Conservation (phyloP, 2,113 vertebrate genomes). For the Bubalus kerabau region DNA sequence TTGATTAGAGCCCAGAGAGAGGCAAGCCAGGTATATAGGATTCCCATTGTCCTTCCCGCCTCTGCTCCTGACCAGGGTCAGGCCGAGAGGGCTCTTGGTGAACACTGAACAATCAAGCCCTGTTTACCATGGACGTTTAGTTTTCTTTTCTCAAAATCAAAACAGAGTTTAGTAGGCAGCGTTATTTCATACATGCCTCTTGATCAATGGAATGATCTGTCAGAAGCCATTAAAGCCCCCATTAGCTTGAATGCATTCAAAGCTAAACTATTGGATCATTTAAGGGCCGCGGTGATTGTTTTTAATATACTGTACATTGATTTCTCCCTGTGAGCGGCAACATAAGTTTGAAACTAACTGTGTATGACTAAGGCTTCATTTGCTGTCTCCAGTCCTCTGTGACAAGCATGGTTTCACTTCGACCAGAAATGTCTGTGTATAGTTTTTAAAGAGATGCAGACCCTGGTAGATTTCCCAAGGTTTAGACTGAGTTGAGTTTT, state of each 20-base stretch:
- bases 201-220: slow-evolving; percentile 83
- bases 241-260: slow-evolving; percentile 79
- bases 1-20: slow-evolving; percentile 76
- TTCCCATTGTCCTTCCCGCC: slow-evolving; percentile 76
- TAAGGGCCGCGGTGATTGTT: slow-evolving; percentile 75
- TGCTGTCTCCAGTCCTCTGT: slow-evolving; percentile 52
- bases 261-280: slow-evolving; percentile 75
- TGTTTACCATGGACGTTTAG: slow-evolving; percentile 81
- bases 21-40: slow-evolving; percentile 75
- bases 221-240: slow-evolving; percentile 79
- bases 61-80: slow-evolving; percentile 70
- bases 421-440: slow-evolving; percentile 49
- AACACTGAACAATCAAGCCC: slow-evolving; percentile 81
- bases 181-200: slow-evolving; percentile 75
- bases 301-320: slow-evolving; percentile 81
- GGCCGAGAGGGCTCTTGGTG: slow-evolving; percentile 64
- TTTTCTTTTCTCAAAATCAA: slow-evolving; percentile 82
- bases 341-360: slow-evolving; percentile 80
- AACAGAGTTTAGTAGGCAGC: slow-evolving; percentile 79
- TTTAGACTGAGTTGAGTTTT: background rate
- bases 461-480: slow-evolving; percentile 41
- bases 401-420: slow-evolving; percentile 58
- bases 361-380: slow-evolving; percentile 75
- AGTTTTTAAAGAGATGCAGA: slow-evolving; percentile 56
- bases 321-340: slow-evolving; percentile 75